phyloP scores from a whole-genome alignment of 2,797 vertebrate species.

The Danio choprae region DNA sequence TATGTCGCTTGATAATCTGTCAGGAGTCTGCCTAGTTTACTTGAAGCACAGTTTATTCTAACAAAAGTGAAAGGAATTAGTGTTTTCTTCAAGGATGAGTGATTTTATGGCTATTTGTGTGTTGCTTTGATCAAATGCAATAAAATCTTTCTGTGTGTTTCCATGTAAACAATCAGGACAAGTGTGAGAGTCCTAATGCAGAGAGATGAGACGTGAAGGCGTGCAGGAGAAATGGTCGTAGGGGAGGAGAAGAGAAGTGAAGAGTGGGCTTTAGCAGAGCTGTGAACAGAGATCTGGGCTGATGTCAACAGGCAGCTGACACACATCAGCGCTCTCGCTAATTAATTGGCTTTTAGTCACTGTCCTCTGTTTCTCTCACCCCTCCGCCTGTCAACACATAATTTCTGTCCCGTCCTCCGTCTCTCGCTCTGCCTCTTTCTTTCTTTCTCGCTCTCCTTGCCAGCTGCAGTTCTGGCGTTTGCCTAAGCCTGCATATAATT shows the following conservation, averaged over 20 bases:
- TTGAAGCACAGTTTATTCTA: too few species aligned
- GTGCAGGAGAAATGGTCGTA: conserved; percentile 12
- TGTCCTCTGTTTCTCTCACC: conserved; percentile 76
- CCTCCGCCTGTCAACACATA: conserved; percentile 64
- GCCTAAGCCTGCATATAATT: conserved; percentile 46
- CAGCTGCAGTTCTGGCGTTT: conserved; percentile 23
- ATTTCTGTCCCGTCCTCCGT: conserved; percentile 40
- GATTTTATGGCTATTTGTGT: not conserved
- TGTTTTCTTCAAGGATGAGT: not conserved
- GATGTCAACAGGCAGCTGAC: conserved; percentile 82
- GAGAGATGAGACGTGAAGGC: conserved; percentile 38
- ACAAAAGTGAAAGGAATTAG: not conserved
- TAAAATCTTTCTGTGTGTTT: conserved; percentile 32
- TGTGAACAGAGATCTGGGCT: conserved; percentile 78
- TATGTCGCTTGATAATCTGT: too few species aligned
- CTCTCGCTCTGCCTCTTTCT: conserved; percentile 25
- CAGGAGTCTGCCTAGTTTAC: too few species aligned
- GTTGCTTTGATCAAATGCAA: conserved; percentile 32
- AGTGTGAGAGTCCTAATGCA: conserved; percentile 33
- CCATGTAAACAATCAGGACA: conserved; percentile 61
- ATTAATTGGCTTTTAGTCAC: conserved; percentile 84
- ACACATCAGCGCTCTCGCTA: conserved; percentile 81
- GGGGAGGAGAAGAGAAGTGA: conserved; percentile 2
- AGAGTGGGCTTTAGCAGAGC: conserved; percentile 47
- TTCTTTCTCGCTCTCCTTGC: not conserved